Percentiles rank a stretch among this genome's conserved stretches.
These are phyloP conservation scores for Ammodytes dubius DNA, from an alignment of 2,113 vertebrate species.

Conservation along the genomic window DNA sequence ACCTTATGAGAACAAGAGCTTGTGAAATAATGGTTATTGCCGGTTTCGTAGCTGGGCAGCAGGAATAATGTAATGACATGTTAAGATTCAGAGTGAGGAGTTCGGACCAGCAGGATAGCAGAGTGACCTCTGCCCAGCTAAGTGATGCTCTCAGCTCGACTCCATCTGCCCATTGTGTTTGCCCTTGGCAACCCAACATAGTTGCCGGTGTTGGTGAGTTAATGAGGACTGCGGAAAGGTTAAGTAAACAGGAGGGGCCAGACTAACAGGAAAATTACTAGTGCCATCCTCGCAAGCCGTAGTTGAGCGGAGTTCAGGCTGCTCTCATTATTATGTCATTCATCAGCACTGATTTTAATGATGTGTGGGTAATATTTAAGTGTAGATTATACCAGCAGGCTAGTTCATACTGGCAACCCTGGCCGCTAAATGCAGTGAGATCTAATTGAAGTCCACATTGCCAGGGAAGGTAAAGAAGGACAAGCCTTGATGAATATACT, in stretches of 20 bases:
- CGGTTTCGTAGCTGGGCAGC: slow-evolving; percentile 53
- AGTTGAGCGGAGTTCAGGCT: slow-evolving; percentile 60
- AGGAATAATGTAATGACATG: slow-evolving; percentile 74
- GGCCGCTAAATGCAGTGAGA: slow-evolving; percentile 40
- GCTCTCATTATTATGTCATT: slow-evolving; percentile 79
- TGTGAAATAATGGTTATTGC: slow-evolving; percentile 54
- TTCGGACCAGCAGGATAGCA: slow-evolving; percentile 65
- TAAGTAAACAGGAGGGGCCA: slow-evolving; percentile 86
- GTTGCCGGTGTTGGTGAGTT: slow-evolving; percentile 78
- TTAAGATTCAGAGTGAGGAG: slow-evolving; percentile 63
- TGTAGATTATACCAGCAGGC: slow-evolving; percentile 59
- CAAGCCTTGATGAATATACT: slow-evolving; percentile 11
- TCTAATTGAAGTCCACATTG: slow-evolving; percentile 32
- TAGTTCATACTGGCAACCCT: slow-evolving; percentile 21
- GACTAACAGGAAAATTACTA: slow-evolving; percentile 81
- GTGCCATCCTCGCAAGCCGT: slow-evolving; percentile 72
- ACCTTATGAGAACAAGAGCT: slow-evolving; percentile 44
- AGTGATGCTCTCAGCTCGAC: slow-evolving; percentile 77
- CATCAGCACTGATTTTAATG: slow-evolving; percentile 82
- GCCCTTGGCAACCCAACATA: slow-evolving; percentile 81
- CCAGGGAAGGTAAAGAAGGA: slow-evolving; percentile 11
- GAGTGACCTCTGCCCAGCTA: slow-evolving; percentile 71
- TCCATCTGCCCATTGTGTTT: slow-evolving; percentile 82
- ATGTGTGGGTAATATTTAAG: slow-evolving; percentile 67
- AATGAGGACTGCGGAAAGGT: slow-evolving; percentile 86